Evolutionary conservation across 1,140 invertebrate genomes (phyloP), one percentile per base, ranked within the genome.

Genomic region (Drosophila cardini): DNA sequence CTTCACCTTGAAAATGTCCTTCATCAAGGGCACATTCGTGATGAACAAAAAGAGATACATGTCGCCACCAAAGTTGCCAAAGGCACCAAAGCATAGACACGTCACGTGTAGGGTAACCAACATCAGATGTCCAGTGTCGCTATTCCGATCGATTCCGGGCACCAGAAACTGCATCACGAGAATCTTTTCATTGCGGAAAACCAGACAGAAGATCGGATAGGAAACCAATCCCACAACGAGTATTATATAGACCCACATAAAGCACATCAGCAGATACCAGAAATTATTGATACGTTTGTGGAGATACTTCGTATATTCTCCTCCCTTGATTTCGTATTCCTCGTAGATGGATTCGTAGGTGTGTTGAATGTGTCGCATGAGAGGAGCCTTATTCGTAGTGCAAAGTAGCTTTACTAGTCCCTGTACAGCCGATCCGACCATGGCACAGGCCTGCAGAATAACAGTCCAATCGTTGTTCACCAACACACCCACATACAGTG

Each of bases 21-120:
- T 84, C 3, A 90, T 32, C 9, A 90, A 15, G 0, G 85, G 81
- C 4, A 90, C 48, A 52, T 90, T 78, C 4, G 57, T 38, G 6
- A 85, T 73, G 6, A 72, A 90, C 0, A 90, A 34, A 15, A 90
- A 90, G 0, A 90, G 36, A 18, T 79, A 90, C 80, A 90, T 90
- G 32, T 90, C 85, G 2, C 80, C 72, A 4, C 81, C 85, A 40
- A 81, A 90, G 36, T 90, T 85, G 0, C 85, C 85, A 21, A 90
- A 82, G 0, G 58, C 72, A 1, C 85, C 85, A 13, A 85, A 62
- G 1, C 7, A 2, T 0, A 79, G 13, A 1, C 77, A 46, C 5
- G 16, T n/a, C 0, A 64, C 34, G 13, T 89, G 85, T 3, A 75
- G n/a, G 0, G 16, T 32, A 0, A 65, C 26, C 15, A 85, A 16